A percentile compares a stretch with the other conserved stretches of the same genome.
Evolutionary conservation across 2,797 vertebrate genomes (phyloP).

Genomic region (Arctocebus calabarensis): DNA sequence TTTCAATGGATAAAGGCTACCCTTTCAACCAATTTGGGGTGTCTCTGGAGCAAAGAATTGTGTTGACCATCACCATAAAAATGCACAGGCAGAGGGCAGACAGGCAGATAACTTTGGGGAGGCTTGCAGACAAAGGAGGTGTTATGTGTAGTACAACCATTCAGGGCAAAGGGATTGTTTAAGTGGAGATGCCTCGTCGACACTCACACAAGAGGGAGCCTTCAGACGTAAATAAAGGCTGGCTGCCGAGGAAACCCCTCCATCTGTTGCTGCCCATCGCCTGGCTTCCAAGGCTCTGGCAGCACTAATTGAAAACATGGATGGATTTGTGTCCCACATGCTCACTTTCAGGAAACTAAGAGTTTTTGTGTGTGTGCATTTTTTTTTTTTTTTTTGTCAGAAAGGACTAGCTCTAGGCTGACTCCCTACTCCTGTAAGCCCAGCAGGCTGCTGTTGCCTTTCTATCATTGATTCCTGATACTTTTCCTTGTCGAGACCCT

Average conservation of each 20-base stretch:
- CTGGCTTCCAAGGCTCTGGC: slow-evolving; percentile 61
- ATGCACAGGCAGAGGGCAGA: slow-evolving; percentile 75
- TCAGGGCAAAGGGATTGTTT: slow-evolving; percentile 83
- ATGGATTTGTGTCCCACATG: slow-evolving; percentile 69
- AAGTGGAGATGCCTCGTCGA: slow-evolving; percentile 72
- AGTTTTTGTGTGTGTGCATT: background rate
- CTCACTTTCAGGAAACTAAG: slow-evolving; percentile 52
- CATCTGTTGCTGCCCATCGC: slow-evolving; percentile 74
- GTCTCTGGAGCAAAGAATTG: slow-evolving; percentile 68
- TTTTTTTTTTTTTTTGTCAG: background rate
- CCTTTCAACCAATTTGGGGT: slow-evolving; percentile 66
- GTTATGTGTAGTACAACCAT: slow-evolving; percentile 81
- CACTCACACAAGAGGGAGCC: slow-evolving; percentile 80
- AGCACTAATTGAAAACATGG: slow-evolving; percentile 72
- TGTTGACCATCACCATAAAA: slow-evolving; percentile 70
- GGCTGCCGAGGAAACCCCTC: slow-evolving; percentile 70
- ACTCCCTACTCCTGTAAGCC: background rate
- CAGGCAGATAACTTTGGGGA: slow-evolving; percentile 54
- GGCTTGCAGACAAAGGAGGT: slow-evolving; percentile 75
- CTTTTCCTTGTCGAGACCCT: background rate
- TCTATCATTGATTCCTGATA: slow-evolving; percentile 21
- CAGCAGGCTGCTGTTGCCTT: background rate
- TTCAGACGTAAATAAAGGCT: slow-evolving; percentile 79
- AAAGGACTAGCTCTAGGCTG: background rate
- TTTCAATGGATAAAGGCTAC: slow-evolving; percentile 67